phyloP scores from a whole-genome alignment of 2,797 vertebrate species.

The Florisuga fusca region DNA sequence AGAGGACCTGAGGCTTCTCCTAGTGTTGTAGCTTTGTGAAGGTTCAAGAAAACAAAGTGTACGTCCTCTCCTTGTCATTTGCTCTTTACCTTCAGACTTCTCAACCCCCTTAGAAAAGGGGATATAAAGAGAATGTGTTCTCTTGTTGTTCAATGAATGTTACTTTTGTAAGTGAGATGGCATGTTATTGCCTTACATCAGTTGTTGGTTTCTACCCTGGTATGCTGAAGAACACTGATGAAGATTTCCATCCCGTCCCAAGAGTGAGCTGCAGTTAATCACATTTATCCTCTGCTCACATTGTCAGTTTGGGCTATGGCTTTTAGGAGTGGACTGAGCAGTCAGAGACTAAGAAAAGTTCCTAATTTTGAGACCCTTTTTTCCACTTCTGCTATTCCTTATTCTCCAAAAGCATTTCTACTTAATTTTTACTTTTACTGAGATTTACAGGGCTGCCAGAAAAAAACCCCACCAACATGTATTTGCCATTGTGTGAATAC shows the following conservation, averaged over 20 bases:
- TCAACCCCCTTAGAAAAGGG: not conserved
- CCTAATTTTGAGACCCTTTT: not conserved
- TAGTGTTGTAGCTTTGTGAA: not conserved
- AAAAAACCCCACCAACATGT: not conserved
- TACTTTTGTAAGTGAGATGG: not conserved
- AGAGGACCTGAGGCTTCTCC: not conserved
- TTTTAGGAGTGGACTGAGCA: not conserved
- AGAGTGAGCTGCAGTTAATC: not conserved
- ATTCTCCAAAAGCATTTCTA: not conserved
- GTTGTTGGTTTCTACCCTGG: not conserved
- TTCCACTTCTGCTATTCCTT: slow-evolving; percentile 7
- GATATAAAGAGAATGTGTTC: not conserved
- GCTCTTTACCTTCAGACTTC: not conserved
- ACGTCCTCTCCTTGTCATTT: not conserved
- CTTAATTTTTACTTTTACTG: slow-evolving; percentile 1
- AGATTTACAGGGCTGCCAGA: not conserved
- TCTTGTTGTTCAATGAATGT: not conserved
- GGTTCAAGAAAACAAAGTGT: not conserved
- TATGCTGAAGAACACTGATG: not conserved
- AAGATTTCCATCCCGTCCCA: not conserved
- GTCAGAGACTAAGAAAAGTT: not conserved
- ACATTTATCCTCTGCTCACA: not conserved
- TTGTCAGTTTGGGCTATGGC: not conserved
- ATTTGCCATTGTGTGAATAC: not conserved
- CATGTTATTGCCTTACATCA: not conserved